These are phyloP conservation scores for Sericinus montela DNA, from an alignment of 2,888 invertebrate species.

Conservation along the genomic window DNA sequence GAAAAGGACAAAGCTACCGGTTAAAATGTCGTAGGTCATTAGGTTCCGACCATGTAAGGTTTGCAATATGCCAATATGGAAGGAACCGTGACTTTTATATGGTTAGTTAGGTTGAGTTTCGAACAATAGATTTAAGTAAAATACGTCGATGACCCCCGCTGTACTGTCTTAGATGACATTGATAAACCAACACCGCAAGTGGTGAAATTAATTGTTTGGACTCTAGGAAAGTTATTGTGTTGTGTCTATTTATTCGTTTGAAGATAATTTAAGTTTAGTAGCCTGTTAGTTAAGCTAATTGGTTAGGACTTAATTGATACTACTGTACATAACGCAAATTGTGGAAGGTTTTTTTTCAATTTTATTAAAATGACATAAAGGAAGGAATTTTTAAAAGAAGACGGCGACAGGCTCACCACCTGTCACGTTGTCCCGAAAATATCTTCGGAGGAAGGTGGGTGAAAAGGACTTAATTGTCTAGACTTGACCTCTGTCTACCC, in stretches of 20 bases:
- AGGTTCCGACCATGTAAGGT: slow-evolving; percentile 73
- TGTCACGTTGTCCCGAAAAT: too few relatives aligned
- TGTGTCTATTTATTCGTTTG: slow-evolving; percentile 19
- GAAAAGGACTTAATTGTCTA: too few relatives aligned
- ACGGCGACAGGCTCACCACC: too few relatives aligned
- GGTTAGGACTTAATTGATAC: background rate
- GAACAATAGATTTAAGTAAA: slow-evolving; percentile 67
- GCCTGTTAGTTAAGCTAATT: slow-evolving; percentile 1
- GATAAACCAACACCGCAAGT: slow-evolving; percentile 44
- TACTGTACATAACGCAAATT: background rate
- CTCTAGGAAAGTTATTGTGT: slow-evolving; percentile 32
- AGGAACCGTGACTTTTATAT: slow-evolving; percentile 67
- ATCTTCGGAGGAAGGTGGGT: too few relatives aligned
- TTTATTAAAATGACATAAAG: too few relatives aligned
- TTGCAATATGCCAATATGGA: slow-evolving; percentile 78
- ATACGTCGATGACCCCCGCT: slow-evolving; percentile 57
- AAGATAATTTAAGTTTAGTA: slow-evolving; percentile 12
- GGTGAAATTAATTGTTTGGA: slow-evolving; percentile 48
- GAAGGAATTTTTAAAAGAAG: too few relatives aligned
- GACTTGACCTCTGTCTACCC: too few relatives aligned
- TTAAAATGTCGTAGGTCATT: slow-evolving; percentile 79
- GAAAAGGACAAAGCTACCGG: slow-evolving; percentile 55
- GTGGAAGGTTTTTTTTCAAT: too few relatives aligned
- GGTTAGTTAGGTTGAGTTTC: slow-evolving; percentile 38
- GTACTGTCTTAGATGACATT: slow-evolving; percentile 56